Evolutionary conservation across 1,140 invertebrate genomes (phyloP), one percentile per base, ranked within the genome.

Genomic region (Chrysomallon squamiferum): DNA sequence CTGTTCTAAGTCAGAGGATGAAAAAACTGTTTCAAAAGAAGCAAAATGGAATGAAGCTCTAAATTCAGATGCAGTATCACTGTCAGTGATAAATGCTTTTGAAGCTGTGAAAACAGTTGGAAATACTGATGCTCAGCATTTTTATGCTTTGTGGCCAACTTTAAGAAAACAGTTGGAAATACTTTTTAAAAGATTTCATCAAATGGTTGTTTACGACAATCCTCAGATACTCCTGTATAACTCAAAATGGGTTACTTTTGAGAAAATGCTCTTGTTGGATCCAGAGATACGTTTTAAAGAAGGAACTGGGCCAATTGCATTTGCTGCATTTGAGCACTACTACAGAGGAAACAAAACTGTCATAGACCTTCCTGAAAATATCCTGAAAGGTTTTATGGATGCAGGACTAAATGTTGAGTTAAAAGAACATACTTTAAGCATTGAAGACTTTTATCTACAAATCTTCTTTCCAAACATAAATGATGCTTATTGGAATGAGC

Each of bases 11-110:
- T 65, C 67, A 43, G 65, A 75, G 29, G 73, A 72, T 63, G 67
- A 75, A 33, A 67, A 58, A 50, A 18, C 27, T 27, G n/a, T 9
- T 25, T 49, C 27, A 20, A 13, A n/a, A 9, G 63, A 54, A 35
- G 66, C 57, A 29, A 43, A 67, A 15, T 80, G 78, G 78, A 80
- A 80, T 56, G 49, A 70, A n/a, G 61, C 59, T 38, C 57, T 80
- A 1, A 52, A 77, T 9, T 3, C 9, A 52, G 60, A 70, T 41
- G 30, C 59, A 15, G 52, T 63, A 3, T 47, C 33, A n/a, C 38
- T 52, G 13, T 13, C 64, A 11, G 61, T 57, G 20, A 22, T 61
- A 7, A 41, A 38, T 27, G n/a, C 49, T 6, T 54, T 67, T 22
- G 45, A 59, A 41, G 11, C 18, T 20, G 18, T 35, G 11, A 43